phyloP scores from a whole-genome alignment of 2,797 vertebrate species.

The Gymnothorax reevesii region DNA sequence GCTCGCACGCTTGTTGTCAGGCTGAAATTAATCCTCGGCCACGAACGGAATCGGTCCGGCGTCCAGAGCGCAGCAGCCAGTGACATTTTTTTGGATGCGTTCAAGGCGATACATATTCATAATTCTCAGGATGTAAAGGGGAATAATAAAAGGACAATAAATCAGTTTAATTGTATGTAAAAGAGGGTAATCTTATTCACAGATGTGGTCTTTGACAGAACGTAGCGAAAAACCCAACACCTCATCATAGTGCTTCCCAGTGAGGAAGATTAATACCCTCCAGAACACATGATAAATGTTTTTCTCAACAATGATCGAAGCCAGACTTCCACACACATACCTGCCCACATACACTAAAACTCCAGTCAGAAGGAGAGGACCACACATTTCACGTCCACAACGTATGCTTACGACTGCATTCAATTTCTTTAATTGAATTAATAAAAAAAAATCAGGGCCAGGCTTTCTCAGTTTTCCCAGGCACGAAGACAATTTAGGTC shows the following conservation, averaged over 20 bases:
- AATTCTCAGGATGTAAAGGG: constrained; percentile 22
- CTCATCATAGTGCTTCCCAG: not conserved
- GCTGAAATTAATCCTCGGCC: constrained; percentile 1
- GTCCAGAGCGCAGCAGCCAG: not conserved
- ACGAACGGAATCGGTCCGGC: not conserved
- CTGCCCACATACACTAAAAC: constrained; percentile 21
- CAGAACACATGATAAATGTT: not conserved
- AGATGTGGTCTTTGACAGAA: constrained; percentile 28
- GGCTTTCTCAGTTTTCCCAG: constrained; percentile 61
- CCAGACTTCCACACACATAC: constrained; percentile 16
- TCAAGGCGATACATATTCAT: constrained; percentile 28
- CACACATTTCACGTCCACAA: constrained; percentile 47
- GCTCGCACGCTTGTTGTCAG: not conserved
- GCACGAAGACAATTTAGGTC: constrained; percentile 77
- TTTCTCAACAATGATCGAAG: not conserved
- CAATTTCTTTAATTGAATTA: constrained; percentile 71
- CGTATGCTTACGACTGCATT: constrained; percentile 58
- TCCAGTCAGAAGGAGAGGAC: constrained; percentile 27
- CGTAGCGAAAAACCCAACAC: not conserved
- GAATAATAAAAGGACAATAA: constrained; percentile 26
- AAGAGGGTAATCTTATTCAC: constrained; percentile 22
- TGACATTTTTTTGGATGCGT: constrained; percentile 27
- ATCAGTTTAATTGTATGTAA: constrained; percentile 34
- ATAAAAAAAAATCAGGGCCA: constrained; percentile 69
- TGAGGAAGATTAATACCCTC: constrained; percentile 35